Percentiles rank a stretch among this genome's conserved stretches.
Evolutionary conservation across 64 coral and sea anemone species (phyloP).

Genomic region (Trachythela sp.): DNA sequence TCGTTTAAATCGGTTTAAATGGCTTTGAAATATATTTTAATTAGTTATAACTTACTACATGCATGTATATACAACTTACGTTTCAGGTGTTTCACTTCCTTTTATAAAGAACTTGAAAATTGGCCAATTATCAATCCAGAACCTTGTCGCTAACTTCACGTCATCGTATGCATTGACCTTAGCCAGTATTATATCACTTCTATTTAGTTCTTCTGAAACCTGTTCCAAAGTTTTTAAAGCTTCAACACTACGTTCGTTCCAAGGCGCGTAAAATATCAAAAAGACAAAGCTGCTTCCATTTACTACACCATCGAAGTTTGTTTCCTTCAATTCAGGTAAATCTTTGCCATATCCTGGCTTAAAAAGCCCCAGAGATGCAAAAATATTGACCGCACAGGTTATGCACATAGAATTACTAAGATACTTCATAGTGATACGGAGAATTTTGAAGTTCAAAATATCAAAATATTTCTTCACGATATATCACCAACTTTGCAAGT

Average conservation of each 20-base stretch:
- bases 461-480: neutral
- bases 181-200: slow-evolving; percentile 58
- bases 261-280: slow-evolving; percentile 91
- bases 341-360: neutral
- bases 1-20: no score
- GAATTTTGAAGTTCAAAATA: neutral
- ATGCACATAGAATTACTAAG: neutral
- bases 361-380: neutral
- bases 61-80: slow-evolving; percentile 65
- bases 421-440: neutral
- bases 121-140: slow-evolving; percentile 82
- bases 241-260: slow-evolving; percentile 59
- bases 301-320: slow-evolving; percentile 55
- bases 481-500: no score
- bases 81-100: slow-evolving; percentile 85
- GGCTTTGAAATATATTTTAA: no score
- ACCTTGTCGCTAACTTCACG: slow-evolving; percentile 68
- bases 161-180: slow-evolving; percentile 94
- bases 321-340: slow-evolving; percentile 46
- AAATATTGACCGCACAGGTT: neutral
- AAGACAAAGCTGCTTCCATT: slow-evolving; percentile 79
- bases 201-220: slow-evolving; percentile 53
- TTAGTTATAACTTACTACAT: no score
- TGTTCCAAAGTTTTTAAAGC: slow-evolving; percentile 50
- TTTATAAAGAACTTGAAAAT: slow-evolving; percentile 84